Evolutionary conservation across 2,797 vertebrate species (phyloP).

Genomic region (Linurgus olivaceus): DNA sequence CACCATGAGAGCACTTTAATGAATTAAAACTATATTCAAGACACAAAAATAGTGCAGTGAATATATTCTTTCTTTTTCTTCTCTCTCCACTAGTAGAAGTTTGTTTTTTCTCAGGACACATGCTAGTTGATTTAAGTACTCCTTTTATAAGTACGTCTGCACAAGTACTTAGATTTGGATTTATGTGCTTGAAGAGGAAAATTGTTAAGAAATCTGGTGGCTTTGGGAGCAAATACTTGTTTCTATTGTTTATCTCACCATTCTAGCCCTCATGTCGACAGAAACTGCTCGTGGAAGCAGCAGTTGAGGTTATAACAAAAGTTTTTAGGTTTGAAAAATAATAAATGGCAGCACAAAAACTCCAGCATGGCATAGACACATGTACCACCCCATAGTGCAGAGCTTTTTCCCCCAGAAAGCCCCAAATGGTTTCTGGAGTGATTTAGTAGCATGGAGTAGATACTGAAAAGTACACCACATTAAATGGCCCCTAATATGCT

Average conservation of each 20-base stretch:
- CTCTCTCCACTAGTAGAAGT: neutral
- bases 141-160: neutral
- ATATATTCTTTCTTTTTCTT: neutral
- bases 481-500: neutral
- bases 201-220: neutral
- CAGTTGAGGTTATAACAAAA: neutral
- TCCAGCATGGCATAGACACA: neutral
- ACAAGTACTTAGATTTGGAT: neutral
- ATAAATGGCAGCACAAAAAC: neutral
- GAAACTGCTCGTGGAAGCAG: neutral
- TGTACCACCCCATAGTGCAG: neutral
- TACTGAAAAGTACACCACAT: neutral
- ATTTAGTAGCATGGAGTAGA: neutral
- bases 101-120: neutral
- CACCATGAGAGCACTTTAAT: neutral
- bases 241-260: neutral
- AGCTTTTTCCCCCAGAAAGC: neutral
- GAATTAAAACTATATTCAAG: neutral
- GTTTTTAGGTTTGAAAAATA: neutral
- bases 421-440: neutral
- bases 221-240: neutral
- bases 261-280: neutral
- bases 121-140: neutral
- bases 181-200: neutral
- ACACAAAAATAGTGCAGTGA: neutral